Evolutionary conservation across 2,888 invertebrate genomes (phyloP), one percentile per base, ranked within the genome.

Genomic region (Trichogramma dendrolimi): DNA sequence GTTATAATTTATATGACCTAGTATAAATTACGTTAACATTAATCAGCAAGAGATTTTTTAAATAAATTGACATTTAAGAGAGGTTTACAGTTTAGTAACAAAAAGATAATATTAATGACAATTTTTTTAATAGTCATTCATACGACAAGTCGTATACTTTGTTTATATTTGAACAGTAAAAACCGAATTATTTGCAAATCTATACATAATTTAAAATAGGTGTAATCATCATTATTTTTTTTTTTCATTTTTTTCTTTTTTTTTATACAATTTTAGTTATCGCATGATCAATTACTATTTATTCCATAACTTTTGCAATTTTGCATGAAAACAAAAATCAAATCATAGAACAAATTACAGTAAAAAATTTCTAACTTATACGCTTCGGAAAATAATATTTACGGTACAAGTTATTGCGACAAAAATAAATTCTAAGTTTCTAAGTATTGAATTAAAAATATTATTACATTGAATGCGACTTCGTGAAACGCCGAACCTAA

Each of bases 31-130:
- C 56, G 47, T 60, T 63, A 61, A 58, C 38, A 54, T 58, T 27
- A 27, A 59, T 40, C 41, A 50, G 27, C 27, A 55, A 57, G 27
- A 54, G 46, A 42, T 14, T 58, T 61, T 53, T 14, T 60, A 48
- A 56, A 51, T 47, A 51, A 59, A 61, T 59, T 52, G 53, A 49
- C 49, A 48, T 10, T 56, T 60, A 60, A 43, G 41, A 61, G 59
- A 27, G 27, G 27, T 27, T 27, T 27, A 27, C 27, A 27, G 27
- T 2, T 63, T 60, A 65, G 48, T 63, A 63, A 65, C 62, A 65
- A 65, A 65, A 27, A 27, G 27, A 27, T 27, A 27, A 65, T 65
- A 43, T 61, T 60, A 63, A 60, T 65, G 62, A 65, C 60, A 65
- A 62, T 62, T 52, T 40, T 27, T 47, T 55, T 40, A 55, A 58